These are phyloP conservation scores for Dendroctonus ponderosae DNA, from an alignment of 1,140 invertebrate species.

Conservation along the genomic window DNA sequence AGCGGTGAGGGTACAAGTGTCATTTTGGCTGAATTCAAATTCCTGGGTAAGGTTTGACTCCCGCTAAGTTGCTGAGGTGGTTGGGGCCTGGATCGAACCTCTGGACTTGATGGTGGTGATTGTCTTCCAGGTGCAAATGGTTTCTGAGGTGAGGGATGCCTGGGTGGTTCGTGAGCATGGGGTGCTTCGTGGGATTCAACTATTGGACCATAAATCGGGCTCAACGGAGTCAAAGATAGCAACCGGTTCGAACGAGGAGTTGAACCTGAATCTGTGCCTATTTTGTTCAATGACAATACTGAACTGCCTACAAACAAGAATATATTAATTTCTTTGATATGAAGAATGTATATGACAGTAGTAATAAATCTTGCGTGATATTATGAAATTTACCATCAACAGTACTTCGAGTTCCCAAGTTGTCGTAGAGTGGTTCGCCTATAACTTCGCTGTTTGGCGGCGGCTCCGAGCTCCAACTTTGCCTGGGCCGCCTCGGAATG, in stretches of 20 bases:
- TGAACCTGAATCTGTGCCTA: conserved; percentile 47
- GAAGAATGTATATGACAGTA: too few species aligned
- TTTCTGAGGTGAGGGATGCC: conserved; percentile 29
- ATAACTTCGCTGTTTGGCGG: conserved; percentile 46
- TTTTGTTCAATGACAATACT: conserved; percentile 72
- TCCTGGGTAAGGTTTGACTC: conserved; percentile 52
- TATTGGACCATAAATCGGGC: conserved; percentile 66
- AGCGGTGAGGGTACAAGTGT: conserved; percentile 1
- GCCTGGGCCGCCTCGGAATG: conserved; percentile 77
- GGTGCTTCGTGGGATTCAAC: conserved; percentile 59
- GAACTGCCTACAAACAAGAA: conserved; percentile 65
- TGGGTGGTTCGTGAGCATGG: conserved; percentile 39
- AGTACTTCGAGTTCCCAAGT: conserved; percentile 77
- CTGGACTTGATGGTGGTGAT: conserved; percentile 50
- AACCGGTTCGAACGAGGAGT: conserved; percentile 49
- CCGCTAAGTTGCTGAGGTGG: conserved; percentile 29
- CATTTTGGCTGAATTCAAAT: conserved; percentile 43
- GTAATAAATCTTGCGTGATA: background rate
- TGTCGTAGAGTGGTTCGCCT: conserved; percentile 79
- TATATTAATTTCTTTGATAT: too few species aligned
- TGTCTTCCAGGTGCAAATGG: conserved; percentile 49
- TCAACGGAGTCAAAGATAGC: conserved; percentile 49
- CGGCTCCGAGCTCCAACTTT: conserved; percentile 60
- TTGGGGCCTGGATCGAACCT: conserved; percentile 44
- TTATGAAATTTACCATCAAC: conserved; percentile 64